phyloP scores from a whole-genome alignment of 1,140 invertebrate species.

The Drosophila pseudoananassae region DNA sequence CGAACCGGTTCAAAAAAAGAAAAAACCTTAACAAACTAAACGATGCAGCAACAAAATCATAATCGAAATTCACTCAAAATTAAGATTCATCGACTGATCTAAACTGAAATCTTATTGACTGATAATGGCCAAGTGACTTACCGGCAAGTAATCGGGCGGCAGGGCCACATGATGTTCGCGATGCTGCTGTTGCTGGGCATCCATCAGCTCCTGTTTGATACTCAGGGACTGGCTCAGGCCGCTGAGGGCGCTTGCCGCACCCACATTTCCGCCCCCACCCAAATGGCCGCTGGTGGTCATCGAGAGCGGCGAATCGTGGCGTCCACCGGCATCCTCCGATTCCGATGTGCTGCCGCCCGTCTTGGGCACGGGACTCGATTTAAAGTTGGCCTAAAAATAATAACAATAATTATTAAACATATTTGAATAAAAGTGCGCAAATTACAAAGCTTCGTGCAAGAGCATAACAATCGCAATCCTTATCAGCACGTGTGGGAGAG shows the following conservation, averaged over 20 bases:
- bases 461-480: slow-evolving; percentile 1
- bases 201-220: slow-evolving; percentile 87
- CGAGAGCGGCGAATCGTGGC: slow-evolving; percentile 85
- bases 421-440: not conserved
- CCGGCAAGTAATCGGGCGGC: slow-evolving; percentile 83
- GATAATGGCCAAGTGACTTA: slow-evolving; percentile 74
- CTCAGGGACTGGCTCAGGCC: slow-evolving; percentile 85
- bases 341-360: slow-evolving; percentile 86
- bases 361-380: slow-evolving; percentile 88
- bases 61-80: slow-evolving; percentile 29
- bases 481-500: slow-evolving; percentile 21
- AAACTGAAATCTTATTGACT: not conserved
- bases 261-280: slow-evolving; percentile 76
- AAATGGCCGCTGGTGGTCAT: slow-evolving; percentile 74
- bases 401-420: not conserved
- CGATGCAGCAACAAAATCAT: slow-evolving; percentile 48
- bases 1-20: slow-evolving; percentile 84
- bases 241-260: slow-evolving; percentile 66
- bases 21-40: slow-evolving; percentile 84
- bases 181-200: slow-evolving; percentile 80
- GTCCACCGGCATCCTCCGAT: slow-evolving; percentile 86
- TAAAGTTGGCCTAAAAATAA: slow-evolving; percentile 86
- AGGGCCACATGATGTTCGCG: slow-evolving; percentile 79
- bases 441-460: not conserved
- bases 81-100: not conserved